phyloP scores from a whole-genome alignment of 2,113 vertebrate species.

The Columba janthina region DNA sequence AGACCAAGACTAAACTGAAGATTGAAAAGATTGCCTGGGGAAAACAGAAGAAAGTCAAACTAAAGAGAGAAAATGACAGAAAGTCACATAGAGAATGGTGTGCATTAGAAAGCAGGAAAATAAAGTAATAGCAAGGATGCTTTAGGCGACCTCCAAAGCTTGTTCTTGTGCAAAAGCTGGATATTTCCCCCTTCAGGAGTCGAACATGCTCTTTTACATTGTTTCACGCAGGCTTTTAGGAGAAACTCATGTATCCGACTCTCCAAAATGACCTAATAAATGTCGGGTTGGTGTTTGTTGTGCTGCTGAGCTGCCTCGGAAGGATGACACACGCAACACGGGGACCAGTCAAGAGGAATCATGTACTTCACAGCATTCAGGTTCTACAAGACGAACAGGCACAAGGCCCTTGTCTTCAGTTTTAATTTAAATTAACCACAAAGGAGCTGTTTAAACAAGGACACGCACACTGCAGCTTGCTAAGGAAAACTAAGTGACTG shows the following conservation, averaged over 20 bases:
- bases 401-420: not conserved
- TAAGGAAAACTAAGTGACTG: not conserved
- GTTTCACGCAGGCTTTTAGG: not conserved
- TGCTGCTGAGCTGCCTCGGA: not conserved
- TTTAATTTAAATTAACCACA: slow-evolving; percentile 4
- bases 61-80: not conserved
- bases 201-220: not conserved
- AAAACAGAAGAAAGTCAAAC: not conserved
- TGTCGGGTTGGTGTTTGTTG: not conserved
- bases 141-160: not conserved
- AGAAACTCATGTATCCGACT: not conserved
- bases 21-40: not conserved
- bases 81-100: not conserved
- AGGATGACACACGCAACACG: not conserved
- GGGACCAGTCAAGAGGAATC: not conserved
- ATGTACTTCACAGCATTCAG: not conserved
- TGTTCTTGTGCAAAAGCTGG: not conserved
- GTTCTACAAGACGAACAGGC: not conserved
- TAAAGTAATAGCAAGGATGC: not conserved
- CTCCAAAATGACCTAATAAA: not conserved
- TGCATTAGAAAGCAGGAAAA: not conserved
- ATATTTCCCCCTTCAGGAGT: not conserved
- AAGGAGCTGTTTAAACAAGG: not conserved
- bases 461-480: not conserved
- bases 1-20: not conserved